Evolutionary conservation across 1,140 invertebrate species (phyloP).

Genomic region (Drosophila mayri): DNA sequence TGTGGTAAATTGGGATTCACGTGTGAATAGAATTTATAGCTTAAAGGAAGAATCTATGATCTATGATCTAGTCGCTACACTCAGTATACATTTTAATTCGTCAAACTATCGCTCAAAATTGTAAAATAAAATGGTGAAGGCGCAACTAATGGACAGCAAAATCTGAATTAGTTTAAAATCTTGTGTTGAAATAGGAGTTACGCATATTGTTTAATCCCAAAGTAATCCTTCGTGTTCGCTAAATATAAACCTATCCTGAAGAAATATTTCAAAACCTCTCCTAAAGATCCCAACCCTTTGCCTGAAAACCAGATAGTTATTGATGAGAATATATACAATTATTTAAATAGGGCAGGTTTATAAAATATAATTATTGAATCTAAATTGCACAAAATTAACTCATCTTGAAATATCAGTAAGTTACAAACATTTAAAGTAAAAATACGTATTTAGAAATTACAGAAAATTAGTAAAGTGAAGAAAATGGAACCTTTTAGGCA

Average conservation of each 20-base stretch:
- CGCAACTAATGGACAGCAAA: neutral
- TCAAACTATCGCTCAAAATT: neutral
- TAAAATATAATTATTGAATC: neutral
- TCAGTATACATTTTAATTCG: neutral
- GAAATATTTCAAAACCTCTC: too few relatives aligned
- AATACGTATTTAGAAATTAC: neutral
- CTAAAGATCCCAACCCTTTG: neutral
- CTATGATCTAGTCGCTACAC: neutral
- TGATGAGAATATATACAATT: neutral
- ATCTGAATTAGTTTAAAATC: neutral
- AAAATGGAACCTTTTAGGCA: neutral
- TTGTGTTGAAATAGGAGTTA: neutral
- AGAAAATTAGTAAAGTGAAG: neutral
- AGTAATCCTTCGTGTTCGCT: too few relatives aligned
- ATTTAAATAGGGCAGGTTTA: neutral
- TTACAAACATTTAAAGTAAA: constrained; percentile 1
- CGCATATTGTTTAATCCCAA: neutral
- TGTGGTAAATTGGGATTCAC: neutral
- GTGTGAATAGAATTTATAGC: constrained; percentile 10
- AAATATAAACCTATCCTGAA: neutral
- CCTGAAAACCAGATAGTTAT: neutral
- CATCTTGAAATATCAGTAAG: constrained; percentile 12
- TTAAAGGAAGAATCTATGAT: neutral
- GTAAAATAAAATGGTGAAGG: neutral
- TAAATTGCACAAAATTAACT: constrained; percentile 2